phyloP scores from a whole-genome alignment of 2,797 vertebrate species.

The Gambusia yucatana region DNA sequence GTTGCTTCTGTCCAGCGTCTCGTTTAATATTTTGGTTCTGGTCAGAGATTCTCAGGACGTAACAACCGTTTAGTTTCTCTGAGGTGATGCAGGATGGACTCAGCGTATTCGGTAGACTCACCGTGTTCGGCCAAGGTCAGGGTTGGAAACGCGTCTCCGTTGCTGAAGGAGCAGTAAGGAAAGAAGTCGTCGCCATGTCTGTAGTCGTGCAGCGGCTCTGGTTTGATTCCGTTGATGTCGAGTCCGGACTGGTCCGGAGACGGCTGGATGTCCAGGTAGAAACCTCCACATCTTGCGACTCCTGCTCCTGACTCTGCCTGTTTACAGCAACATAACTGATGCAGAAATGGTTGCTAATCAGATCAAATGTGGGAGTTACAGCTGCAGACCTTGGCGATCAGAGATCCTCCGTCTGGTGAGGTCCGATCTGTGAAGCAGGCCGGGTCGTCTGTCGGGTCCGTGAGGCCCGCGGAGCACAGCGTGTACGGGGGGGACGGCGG shows the following conservation, averaged over 20 bases:
- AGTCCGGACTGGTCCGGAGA: conserved; percentile 94
- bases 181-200: conserved; percentile 90
- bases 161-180: conserved; percentile 95
- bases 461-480: conserved; percentile 87
- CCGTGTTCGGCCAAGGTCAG: conserved; percentile 95
- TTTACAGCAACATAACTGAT: not conserved
- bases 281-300: conserved; percentile 81
- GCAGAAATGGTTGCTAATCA: not conserved
- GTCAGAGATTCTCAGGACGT: not conserved
- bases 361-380: not conserved
- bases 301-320: conserved; percentile 83
- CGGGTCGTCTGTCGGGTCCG: conserved; percentile 88
- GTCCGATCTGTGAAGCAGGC: conserved; percentile 87
- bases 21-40: not conserved
- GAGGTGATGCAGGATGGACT: not conserved
- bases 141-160: conserved; percentile 90
- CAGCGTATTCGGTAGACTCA: conserved; percentile 88
- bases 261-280: conserved; percentile 93
- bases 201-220: conserved; percentile 91
- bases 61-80: not conserved
- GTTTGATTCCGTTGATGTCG: conserved; percentile 93
- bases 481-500: conserved; percentile 88
- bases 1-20: not conserved
- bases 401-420: conserved; percentile 83
- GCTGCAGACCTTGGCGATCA: conserved; percentile 52